Conservation (phyloP, 1,140 invertebrate genomes). For the Homalodisca vitripennis region DNA sequence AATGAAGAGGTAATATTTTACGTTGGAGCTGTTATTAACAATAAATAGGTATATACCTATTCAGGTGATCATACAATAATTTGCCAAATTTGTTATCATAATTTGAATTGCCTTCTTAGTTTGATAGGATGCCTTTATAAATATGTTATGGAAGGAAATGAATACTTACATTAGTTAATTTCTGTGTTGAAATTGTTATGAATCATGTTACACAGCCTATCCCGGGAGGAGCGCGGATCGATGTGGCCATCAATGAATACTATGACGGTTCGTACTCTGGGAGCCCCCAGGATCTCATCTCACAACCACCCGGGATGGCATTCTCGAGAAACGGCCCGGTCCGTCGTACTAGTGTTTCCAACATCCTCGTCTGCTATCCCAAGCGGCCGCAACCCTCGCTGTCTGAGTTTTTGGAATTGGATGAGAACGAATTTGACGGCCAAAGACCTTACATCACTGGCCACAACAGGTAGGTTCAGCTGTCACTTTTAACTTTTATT, state of each 20-base stretch:
- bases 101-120: too few species aligned
- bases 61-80: too few species aligned
- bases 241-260: constrained; percentile 92
- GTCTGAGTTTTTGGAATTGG: constrained; percentile 80
- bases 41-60: too few species aligned
- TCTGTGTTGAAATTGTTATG: not conserved
- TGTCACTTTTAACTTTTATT: too few species aligned
- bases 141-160: too few species aligned
- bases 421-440: constrained; percentile 76
- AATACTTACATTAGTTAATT: not conserved
- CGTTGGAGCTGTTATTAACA: too few species aligned
- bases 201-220: constrained; percentile 60
- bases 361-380: constrained; percentile 85
- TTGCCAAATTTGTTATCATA: too few species aligned
- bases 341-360: constrained; percentile 80
- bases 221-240: constrained; percentile 82
- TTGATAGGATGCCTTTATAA: too few species aligned
- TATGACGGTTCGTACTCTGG: constrained; percentile 96
- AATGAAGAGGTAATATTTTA: too few species aligned
- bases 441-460: constrained; percentile 84
- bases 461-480: constrained; percentile 79
- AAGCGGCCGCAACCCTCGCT: constrained; percentile 68
- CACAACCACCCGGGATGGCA: constrained; percentile 60
- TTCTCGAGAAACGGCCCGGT: constrained; percentile 80
- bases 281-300: constrained; percentile 88